phyloP scores from a whole-genome alignment of 1,140 invertebrate genomes.

The Meloidogyne chitwoodi region DNA sequence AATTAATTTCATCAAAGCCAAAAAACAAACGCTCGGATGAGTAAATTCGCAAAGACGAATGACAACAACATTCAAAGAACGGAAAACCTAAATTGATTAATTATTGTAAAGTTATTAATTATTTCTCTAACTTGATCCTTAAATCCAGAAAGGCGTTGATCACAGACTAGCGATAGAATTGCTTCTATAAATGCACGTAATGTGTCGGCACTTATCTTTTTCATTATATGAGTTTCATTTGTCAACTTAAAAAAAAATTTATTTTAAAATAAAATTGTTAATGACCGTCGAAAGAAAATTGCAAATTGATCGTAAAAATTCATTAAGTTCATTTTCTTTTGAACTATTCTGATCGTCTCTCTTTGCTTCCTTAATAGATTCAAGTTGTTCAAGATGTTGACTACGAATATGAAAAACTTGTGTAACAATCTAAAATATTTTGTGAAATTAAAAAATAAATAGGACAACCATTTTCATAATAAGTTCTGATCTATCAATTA shows the following conservation, averaged over 20 bases:
- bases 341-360: neutral
- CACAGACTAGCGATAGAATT: constrained; percentile 18
- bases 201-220: constrained; percentile 20
- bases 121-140: constrained; percentile 1
- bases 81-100: constrained; percentile 18
- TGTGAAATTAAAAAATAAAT: neutral
- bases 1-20: constrained; percentile 25
- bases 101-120: neutral
- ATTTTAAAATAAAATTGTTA: neutral
- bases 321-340: constrained; percentile 21
- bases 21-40: constrained; percentile 25
- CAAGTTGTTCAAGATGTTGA: constrained; percentile 31
- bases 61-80: constrained; percentile 33
- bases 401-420: constrained; percentile 38
- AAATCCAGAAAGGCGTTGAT: constrained; percentile 11
- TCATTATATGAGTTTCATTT: constrained; percentile 15
- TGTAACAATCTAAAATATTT: constrained; percentile 18
- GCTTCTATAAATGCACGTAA: constrained; percentile 27
- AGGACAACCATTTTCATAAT: constrained; percentile 21
- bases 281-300: constrained; percentile 28
- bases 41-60: constrained; percentile 30
- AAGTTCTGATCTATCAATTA: constrained; percentile 27
- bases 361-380: constrained; percentile 1
- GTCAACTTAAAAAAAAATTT: constrained; percentile 3
- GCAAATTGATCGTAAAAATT: constrained; percentile 32